A percentile compares a stretch with the other conserved stretches of the same genome.
phyloP scores from a whole-genome alignment of 2,888 invertebrate species.

The Steinernema hermaphroditum region DNA sequence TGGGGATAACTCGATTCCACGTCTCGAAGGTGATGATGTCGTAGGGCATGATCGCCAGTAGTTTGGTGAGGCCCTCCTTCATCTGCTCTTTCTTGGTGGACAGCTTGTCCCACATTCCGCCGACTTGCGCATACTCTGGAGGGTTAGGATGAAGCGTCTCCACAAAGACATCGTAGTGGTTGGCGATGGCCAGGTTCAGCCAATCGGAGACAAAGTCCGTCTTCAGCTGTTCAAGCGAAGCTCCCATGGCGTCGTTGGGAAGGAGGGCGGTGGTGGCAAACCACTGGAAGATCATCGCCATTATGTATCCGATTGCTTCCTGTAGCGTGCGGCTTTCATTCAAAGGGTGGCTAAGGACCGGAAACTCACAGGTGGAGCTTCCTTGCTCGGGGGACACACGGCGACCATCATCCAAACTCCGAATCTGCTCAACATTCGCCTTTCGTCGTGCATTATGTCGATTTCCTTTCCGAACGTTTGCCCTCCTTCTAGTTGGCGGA shows the following conservation, averaged over 20 bases:
- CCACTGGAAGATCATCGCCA: slow-evolving; percentile 98
- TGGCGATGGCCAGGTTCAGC: slow-evolving; percentile 81
- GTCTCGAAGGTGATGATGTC: slow-evolving; percentile 80
- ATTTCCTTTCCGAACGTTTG: slow-evolving; percentile 46
- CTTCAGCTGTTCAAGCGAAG: slow-evolving; percentile 63
- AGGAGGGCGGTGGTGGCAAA: slow-evolving; percentile 96
- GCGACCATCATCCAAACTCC: slow-evolving; percentile 97
- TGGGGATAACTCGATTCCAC: slow-evolving; percentile 98
- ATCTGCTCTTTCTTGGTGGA: slow-evolving; percentile 78
- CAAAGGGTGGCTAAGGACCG: neutral
- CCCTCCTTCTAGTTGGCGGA: slow-evolving; percentile 66
- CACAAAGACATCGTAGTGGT: slow-evolving; percentile 85
- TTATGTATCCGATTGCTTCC: slow-evolving; percentile 79
- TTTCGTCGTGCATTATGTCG: slow-evolving; percentile 76
- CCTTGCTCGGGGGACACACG: slow-evolving; percentile 73
- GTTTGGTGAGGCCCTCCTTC: slow-evolving; percentile 84
- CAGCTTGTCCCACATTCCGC: slow-evolving; percentile 80
- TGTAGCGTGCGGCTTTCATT: slow-evolving; percentile 42
- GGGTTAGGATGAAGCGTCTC: slow-evolving; percentile 93
- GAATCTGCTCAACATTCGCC: slow-evolving; percentile 86
- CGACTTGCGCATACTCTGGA: slow-evolving; percentile 89
- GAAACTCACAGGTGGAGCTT: slow-evolving; percentile 68
- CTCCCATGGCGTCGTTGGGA: slow-evolving; percentile 74
- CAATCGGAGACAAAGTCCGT: slow-evolving; percentile 82
- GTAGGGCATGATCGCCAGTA: slow-evolving; percentile 94